These are phyloP conservation scores for Hippocampus comes DNA, from an alignment of 2,113 vertebrate species.

Conservation along the genomic window DNA sequence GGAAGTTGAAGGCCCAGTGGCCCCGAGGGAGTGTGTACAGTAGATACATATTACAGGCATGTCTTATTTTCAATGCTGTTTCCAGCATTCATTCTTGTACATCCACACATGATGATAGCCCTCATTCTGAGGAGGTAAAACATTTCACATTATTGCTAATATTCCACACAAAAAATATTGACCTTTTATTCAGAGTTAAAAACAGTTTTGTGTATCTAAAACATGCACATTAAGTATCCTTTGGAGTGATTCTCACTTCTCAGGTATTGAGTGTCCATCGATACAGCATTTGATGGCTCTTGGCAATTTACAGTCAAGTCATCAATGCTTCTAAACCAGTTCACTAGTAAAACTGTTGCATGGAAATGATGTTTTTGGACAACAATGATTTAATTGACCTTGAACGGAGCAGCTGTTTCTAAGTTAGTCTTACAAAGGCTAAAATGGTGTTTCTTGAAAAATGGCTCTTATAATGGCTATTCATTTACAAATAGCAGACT, in stretches of 20 bases:
- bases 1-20: background rate
- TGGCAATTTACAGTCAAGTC: constrained; percentile 26
- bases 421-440: constrained; percentile 58
- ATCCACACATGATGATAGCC: constrained; percentile 16
- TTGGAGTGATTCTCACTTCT: constrained; percentile 3
- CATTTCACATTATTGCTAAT: constrained; percentile 53
- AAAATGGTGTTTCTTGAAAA: constrained; percentile 67
- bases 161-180: constrained; percentile 25
- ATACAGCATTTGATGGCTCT: constrained; percentile 25
- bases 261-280: constrained; percentile 16
- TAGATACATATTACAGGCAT: constrained; percentile 25
- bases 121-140: constrained; percentile 35
- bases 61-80: constrained; percentile 4
- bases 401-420: constrained; percentile 30
- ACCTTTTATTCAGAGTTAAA: constrained; percentile 33
- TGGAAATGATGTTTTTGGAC: constrained; percentile 43
- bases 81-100: constrained; percentile 29
- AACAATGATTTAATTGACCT: background rate
- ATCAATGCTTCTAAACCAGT: constrained; percentile 1
- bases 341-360: constrained; percentile 9
- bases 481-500: background rate
- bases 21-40: constrained; percentile 1
- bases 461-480: constrained; percentile 36
- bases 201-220: constrained; percentile 32
- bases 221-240: constrained; percentile 4